Evolutionary conservation across 2,888 invertebrate genomes (phyloP).

Genomic region (Pandemis heparana): DNA sequence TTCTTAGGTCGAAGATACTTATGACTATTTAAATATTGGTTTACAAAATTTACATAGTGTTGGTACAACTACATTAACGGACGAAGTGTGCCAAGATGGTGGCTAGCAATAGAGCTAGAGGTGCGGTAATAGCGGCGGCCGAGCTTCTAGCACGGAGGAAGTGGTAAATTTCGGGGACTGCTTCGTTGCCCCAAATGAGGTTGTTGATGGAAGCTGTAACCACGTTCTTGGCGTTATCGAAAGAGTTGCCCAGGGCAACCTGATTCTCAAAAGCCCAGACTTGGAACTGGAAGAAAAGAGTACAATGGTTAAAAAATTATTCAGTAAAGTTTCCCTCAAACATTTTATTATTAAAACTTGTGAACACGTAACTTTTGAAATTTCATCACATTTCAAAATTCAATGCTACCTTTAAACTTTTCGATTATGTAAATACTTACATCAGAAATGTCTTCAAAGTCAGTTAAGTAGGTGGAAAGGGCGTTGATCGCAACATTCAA

Average conservation of each 20-base stretch:
- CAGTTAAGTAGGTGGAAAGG: constrained; percentile 62
- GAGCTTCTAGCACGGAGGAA: constrained; percentile 55
- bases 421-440: constrained; percentile 52
- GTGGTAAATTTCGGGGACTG: constrained; percentile 58
- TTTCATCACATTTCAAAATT: neutral
- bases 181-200: constrained; percentile 67
- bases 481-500: constrained; percentile 62
- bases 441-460: constrained; percentile 59
- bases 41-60: constrained; percentile 16
- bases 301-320: neutral
- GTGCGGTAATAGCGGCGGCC: constrained; percentile 58
- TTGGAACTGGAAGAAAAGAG: constrained; percentile 67
- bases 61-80: constrained; percentile 51
- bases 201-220: constrained; percentile 62
- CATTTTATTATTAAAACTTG: too few species aligned
- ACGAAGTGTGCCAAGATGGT: constrained; percentile 59
- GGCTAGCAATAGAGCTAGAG: constrained; percentile 61
- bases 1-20: constrained; percentile 23
- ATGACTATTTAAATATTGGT: constrained; percentile 17
- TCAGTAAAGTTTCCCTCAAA: too few species aligned
- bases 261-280: constrained; percentile 69
- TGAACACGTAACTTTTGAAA: too few species aligned
- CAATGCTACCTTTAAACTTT: too few species aligned
- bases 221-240: constrained; percentile 57
- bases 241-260: constrained; percentile 56